A percentile compares a stretch with the other conserved stretches of the same genome.
phyloP scores from a whole-genome alignment of 2,113 vertebrate genomes.

The Calidris pugnax region DNA sequence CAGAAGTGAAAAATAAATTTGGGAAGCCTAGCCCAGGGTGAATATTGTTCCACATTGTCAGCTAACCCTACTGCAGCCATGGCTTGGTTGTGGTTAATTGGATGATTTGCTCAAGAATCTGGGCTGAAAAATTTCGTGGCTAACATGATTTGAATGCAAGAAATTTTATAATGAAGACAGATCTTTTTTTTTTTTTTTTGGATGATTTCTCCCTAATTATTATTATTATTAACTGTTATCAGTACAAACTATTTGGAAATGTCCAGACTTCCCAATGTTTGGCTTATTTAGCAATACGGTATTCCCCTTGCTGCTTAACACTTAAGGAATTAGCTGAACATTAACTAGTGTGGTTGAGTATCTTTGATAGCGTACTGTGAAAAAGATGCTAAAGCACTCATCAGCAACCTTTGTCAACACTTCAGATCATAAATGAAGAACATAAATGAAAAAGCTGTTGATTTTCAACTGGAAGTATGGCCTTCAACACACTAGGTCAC shows the following conservation, averaged over 20 bases:
- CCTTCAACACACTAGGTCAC: not conserved
- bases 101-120: not conserved
- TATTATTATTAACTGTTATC: not conserved
- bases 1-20: not conserved
- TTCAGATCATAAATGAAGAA: not conserved
- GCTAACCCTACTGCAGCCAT: not conserved
- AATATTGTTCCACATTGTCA: not conserved
- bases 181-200: not conserved
- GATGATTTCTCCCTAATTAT: not conserved
- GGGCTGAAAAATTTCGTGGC: not conserved
- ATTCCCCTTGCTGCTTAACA: constrained; percentile 23
- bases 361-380: not conserved
- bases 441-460: not conserved
- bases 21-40: not conserved
- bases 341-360: not conserved
- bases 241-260: not conserved
- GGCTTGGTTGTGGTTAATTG: not conserved
- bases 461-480: not conserved
- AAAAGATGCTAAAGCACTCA: not conserved
- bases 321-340: not conserved
- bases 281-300: not conserved
- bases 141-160: not conserved
- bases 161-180: not conserved
- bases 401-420: not conserved
- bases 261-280: not conserved